Evolutionary conservation across 53 echinoderm and acorn worm species (phyloP).

Genomic region (Antedon mediterranea): DNA sequence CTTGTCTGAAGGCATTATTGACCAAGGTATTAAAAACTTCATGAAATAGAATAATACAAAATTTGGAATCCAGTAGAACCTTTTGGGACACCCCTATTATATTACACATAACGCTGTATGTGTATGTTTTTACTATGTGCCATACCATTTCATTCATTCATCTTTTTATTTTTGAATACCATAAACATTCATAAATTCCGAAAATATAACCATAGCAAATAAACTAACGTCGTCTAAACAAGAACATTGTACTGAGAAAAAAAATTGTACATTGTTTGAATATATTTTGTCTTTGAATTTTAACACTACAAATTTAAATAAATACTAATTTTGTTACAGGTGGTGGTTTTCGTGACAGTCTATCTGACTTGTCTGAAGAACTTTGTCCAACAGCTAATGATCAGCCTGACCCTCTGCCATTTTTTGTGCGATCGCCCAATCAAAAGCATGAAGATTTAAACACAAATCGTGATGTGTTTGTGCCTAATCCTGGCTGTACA

Average conservation of each 20-base stretch:
- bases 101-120: neutral
- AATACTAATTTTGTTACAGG: no score
- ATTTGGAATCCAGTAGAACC: neutral
- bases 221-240: no score
- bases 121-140: neutral
- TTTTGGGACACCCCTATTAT: no score
- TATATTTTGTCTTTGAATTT: no score
- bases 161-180: no score
- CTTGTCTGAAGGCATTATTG: constrained; percentile 93
- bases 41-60: neutral
- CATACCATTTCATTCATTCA: no score
- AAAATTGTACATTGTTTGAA: no score
- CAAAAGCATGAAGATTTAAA: constrained; percentile 89
- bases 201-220: no score
- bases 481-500: constrained; percentile 80
- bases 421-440: constrained; percentile 85
- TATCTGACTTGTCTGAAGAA: constrained; percentile 88
- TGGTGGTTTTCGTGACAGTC: constrained; percentile 90
- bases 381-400: constrained; percentile 81
- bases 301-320: no score
- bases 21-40: constrained; percentile 46
- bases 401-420: constrained; percentile 70
- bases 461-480: constrained; percentile 81
- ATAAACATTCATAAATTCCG: no score
- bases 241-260: no score